Evolutionary conservation across 2,113 vertebrate genomes (phyloP).

Genomic region (Rana temporaria): DNA sequence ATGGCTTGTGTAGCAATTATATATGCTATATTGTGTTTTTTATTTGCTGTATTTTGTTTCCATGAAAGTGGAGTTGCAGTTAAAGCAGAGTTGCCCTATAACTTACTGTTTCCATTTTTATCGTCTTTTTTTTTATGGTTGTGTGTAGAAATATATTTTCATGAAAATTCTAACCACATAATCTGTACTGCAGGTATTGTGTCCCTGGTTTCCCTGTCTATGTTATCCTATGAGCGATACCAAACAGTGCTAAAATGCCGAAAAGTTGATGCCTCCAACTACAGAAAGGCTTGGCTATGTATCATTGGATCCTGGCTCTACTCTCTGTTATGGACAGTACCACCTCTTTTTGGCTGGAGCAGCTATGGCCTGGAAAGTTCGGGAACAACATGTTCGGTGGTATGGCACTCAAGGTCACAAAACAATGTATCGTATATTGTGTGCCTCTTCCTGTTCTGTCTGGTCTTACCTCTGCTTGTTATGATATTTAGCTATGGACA

Average conservation of each 20-base stretch:
- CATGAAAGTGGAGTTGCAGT: no score
- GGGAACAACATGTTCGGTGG: conserved; percentile 85
- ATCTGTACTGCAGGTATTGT: conserved; percentile 78
- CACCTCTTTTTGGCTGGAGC: conserved; percentile 87
- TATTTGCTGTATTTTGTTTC: no score
- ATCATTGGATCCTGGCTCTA: conserved; percentile 83
- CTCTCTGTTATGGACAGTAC: conserved; percentile 85
- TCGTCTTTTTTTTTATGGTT: no score
- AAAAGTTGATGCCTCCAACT: conserved; percentile 72
- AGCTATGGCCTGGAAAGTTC: conserved; percentile 84
- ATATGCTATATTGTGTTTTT: no score
- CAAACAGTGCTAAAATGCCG: conserved; percentile 82
- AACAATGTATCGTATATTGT: conserved; percentile 64
- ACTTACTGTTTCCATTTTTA: no score
- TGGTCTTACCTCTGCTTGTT: conserved; percentile 64
- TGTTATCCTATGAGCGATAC: conserved; percentile 88
- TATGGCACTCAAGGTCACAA: conserved; percentile 76
- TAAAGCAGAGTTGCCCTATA: no score
- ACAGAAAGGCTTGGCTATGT: conserved; percentile 78
- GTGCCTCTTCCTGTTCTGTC: conserved; percentile 73
- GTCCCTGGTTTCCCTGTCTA: conserved; percentile 84
- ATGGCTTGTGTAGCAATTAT: no score
- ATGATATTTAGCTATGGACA: conserved; percentile 61
- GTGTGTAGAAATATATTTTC: no score
- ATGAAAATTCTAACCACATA: not conserved